These are phyloP conservation scores for Neoarius graeffei DNA, from an alignment of 2,113 vertebrate species.

Conservation along the genomic window DNA sequence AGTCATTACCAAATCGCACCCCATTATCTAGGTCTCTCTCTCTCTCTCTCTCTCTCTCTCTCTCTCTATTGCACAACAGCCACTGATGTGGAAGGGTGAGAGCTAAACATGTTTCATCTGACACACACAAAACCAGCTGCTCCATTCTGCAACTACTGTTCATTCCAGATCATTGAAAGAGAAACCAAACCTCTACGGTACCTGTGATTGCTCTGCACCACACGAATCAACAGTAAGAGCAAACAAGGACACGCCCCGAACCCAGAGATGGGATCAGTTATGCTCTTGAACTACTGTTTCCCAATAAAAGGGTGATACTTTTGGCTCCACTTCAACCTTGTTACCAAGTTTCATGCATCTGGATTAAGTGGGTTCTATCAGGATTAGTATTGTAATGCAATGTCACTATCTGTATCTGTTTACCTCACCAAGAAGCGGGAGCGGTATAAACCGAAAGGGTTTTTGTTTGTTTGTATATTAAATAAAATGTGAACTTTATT, in stretches of 20 bases:
- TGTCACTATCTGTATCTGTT: background rate
- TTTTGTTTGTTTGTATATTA: background rate
- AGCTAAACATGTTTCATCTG: slow-evolving; percentile 4
- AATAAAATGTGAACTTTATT: background rate
- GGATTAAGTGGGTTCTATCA: background rate
- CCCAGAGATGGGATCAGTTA: background rate
- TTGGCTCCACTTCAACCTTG: background rate
- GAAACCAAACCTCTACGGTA: background rate
- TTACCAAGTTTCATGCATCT: background rate
- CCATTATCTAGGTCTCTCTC: slow-evolving; percentile 9
- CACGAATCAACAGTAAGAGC: background rate
- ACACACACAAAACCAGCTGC: slow-evolving; percentile 22
- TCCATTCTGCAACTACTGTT: slow-evolving; percentile 62
- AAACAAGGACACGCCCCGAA: background rate
- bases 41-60: too few relatives aligned
- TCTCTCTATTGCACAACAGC: slow-evolving; percentile 1
- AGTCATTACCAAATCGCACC: slow-evolving; percentile 18
- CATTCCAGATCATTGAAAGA: slow-evolving; percentile 16
- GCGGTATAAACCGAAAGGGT: background rate
- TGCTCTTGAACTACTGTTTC: background rate
- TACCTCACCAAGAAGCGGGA: background rate
- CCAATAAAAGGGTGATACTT: background rate
- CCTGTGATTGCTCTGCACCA: background rate
- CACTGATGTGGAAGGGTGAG: slow-evolving; percentile 8
- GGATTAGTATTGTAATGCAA: background rate